Percentiles rank a stretch among this genome's conserved stretches.
Conservation (phyloP, 2,797 vertebrate genomes). For the Chaenodraco wilsoni region DNA sequence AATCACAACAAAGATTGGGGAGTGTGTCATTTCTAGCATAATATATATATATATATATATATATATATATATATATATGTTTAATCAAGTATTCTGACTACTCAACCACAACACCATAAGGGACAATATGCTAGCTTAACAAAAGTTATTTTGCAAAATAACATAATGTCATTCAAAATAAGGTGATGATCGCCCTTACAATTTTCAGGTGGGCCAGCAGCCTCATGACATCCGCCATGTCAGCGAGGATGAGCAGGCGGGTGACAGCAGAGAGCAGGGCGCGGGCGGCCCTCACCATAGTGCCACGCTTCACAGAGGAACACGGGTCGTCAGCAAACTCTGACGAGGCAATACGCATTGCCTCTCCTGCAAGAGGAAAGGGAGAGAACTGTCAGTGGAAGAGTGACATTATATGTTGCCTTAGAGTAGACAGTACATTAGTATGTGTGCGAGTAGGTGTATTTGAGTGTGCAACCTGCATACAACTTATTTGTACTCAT, state of each 20-base stretch:
- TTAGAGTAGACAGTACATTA: neutral
- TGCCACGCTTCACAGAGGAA: conserved; percentile 96
- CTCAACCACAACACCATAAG: neutral
- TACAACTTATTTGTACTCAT: neutral
- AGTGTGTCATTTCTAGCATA: neutral
- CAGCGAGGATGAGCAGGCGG: conserved; percentile 95
- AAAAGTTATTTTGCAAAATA: too few relatives aligned
- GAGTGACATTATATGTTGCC: neutral
- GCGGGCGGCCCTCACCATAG: conserved; percentile 96
- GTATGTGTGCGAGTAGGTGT: neutral
- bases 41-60: neutral
- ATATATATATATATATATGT: neutral
- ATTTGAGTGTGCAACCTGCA: neutral
- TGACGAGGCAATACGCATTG: conserved; percentile 94
- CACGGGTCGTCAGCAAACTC: conserved; percentile 98
- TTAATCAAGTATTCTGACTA: neutral
- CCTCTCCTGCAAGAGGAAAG: conserved; percentile 86
- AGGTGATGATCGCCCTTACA: conserved; percentile 79
- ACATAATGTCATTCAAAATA: neutral
- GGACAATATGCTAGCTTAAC: neutral
- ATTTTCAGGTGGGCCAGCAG: conserved; percentile 97
- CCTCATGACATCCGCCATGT: conserved; percentile 99
- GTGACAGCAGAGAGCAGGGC: conserved; percentile 96
- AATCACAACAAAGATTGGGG: neutral
- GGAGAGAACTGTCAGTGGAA: neutral